phyloP scores from a whole-genome alignment of 1,140 invertebrate species.

The Meloidogyne hapla region DNA sequence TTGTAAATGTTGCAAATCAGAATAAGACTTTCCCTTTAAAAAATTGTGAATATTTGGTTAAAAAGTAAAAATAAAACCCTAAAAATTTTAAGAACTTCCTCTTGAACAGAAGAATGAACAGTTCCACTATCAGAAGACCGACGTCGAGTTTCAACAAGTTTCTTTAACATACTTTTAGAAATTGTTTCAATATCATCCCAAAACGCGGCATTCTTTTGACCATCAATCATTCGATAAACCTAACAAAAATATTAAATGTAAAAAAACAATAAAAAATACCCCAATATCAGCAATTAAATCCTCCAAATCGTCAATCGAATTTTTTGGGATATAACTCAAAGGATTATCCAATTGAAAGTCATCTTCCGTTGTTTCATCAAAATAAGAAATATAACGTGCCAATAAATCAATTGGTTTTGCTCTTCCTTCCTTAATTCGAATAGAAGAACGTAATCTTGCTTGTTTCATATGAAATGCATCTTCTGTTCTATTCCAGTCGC shows the following conservation, averaged over 20 bases:
- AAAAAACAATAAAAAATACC: constrained; percentile 62
- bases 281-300: constrained; percentile 95
- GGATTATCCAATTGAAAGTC: constrained; percentile 96
- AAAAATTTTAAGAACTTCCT: constrained; percentile 84
- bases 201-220: constrained; percentile 83
- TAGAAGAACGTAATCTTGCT: constrained; percentile 74
- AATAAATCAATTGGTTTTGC: constrained; percentile 89
- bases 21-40: constrained; percentile 77
- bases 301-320: constrained; percentile 88
- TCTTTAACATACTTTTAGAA: constrained; percentile 87
- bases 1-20: constrained; percentile 69
- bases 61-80: constrained; percentile 67
- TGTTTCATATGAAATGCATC: constrained; percentile 68
- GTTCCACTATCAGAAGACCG: constrained; percentile 70
- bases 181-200: constrained; percentile 97
- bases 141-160: constrained; percentile 72
- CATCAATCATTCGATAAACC: constrained; percentile 68
- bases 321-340: constrained; percentile 77
- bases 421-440: constrained; percentile 86
- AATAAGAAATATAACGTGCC: constrained; percentile 35
- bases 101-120: constrained; percentile 86
- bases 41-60: neutral
- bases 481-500: constrained; percentile 89
- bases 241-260: constrained; percentile 30
- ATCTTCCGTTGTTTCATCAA: constrained; percentile 69